A percentile compares a stretch with the other conserved stretches of the same genome.
These are phyloP conservation scores for Lithobius niger DNA, from an alignment of 1,140 invertebrate species.

Conservation along the genomic window DNA sequence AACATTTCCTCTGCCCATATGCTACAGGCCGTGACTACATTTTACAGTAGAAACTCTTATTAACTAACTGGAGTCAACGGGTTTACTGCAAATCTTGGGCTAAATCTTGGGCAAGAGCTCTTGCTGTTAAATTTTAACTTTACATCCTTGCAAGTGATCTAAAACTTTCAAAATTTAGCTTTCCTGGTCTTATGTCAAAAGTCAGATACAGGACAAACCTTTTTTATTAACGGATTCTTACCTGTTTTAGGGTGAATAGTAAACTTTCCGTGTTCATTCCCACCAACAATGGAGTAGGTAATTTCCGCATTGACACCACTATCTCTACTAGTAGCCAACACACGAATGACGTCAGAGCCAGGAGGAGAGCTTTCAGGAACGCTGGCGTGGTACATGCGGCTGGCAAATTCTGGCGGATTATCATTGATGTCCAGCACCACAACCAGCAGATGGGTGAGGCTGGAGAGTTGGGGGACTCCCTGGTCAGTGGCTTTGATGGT, in stretches of 20 bases:
- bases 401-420: conserved; percentile 82
- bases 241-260: conserved; percentile 53
- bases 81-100: too few relatives aligned
- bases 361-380: conserved; percentile 54
- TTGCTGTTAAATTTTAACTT: too few relatives aligned
- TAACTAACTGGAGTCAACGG: too few relatives aligned
- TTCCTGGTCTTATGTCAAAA: too few relatives aligned
- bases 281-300: conserved; percentile 72
- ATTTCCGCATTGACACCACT: conserved; percentile 86
- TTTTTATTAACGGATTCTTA: conserved; percentile 8
- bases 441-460: conserved; percentile 44
- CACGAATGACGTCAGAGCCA: conserved; percentile 59
- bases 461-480: conserved; percentile 51
- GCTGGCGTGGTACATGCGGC: conserved; percentile 54
- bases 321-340: conserved; percentile 82
- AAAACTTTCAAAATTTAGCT: too few relatives aligned
- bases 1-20: too few relatives aligned
- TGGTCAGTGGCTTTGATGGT: conserved; percentile 65
- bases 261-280: conserved; percentile 77
- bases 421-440: conserved; percentile 75
- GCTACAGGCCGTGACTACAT: too few relatives aligned
- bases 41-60: too few relatives aligned
- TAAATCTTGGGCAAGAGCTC: too few relatives aligned
- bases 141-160: too few relatives aligned
- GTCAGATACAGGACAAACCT: too few relatives aligned